Percentiles rank a stretch among this genome's conserved stretches.
Evolutionary conservation across 1,140 invertebrate genomes (phyloP).

Genomic region (Pseudomyrmex cubaensis): DNA sequence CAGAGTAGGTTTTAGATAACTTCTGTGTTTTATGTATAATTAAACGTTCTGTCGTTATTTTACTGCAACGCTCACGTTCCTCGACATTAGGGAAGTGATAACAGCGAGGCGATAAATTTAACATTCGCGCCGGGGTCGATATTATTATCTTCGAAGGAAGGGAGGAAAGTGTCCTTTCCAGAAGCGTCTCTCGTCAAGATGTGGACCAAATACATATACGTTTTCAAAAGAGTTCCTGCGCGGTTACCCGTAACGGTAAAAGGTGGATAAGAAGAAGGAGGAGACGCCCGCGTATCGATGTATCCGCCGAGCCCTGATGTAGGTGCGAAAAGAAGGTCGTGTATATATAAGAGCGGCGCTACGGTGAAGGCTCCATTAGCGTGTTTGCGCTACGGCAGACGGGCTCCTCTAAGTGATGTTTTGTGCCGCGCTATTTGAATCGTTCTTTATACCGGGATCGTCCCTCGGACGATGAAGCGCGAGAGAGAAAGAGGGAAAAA

Average conservation of each 20-base stretch:
- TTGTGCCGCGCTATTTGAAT: constrained; percentile 80
- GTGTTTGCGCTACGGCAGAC: constrained; percentile 79
- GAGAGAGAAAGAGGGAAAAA: constrained; percentile 39
- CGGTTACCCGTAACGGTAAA: constrained; percentile 30
- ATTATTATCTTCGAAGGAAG: constrained; percentile 66
- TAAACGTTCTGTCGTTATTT: too few species aligned
- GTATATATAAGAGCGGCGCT: constrained; percentile 67
- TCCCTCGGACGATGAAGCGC: constrained; percentile 20
- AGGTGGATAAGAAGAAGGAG: constrained; percentile 36
- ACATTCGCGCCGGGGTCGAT: neutral
- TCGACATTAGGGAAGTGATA: constrained; percentile 15
- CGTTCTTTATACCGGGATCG: constrained; percentile 73
- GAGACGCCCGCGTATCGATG: constrained; percentile 64
- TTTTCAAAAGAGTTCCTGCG: constrained; percentile 65
- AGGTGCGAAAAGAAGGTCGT: constrained; percentile 74
- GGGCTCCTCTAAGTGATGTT: constrained; percentile 82
- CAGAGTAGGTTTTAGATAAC: constrained; percentile 7
- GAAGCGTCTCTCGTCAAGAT: constrained; percentile 75
- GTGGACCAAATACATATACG: constrained; percentile 68
- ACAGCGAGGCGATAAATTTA: constrained; percentile 27
- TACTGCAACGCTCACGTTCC: neutral
- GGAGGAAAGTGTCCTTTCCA: constrained; percentile 75
- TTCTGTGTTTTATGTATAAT: neutral
- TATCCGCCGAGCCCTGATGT: constrained; percentile 49
- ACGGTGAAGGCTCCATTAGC: constrained; percentile 82